A percentile compares a stretch with the other conserved stretches of the same genome.
Conservation (phyloP, 2,113 vertebrate genomes). For the Micronycteris hirsuta region DNA sequence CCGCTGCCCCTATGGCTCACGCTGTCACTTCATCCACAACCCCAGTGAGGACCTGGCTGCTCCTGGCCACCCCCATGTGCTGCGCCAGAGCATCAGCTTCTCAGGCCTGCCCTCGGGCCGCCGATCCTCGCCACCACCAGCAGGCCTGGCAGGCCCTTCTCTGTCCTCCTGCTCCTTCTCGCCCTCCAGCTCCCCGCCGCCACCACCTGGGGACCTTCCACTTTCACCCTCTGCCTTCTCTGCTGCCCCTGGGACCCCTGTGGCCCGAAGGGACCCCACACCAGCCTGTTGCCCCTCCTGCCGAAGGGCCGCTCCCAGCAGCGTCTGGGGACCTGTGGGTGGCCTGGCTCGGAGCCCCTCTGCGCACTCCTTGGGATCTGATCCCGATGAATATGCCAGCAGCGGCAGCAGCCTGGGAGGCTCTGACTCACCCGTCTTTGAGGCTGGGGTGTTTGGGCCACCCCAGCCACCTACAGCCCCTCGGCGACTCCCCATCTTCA, state of each 20-base stretch:
- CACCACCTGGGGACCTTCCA: slow-evolving; percentile 77
- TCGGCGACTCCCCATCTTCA: slow-evolving; percentile 89
- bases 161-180: slow-evolving; percentile 83
- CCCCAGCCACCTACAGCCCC: slow-evolving; percentile 60
- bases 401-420: slow-evolving; percentile 86
- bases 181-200: slow-evolving; percentile 86
- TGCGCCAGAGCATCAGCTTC: slow-evolving; percentile 90
- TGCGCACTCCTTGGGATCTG: slow-evolving; percentile 88
- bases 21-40: slow-evolving; percentile 92
- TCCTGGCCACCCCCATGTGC: slow-evolving; percentile 73
- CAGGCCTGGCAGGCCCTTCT: slow-evolving; percentile 75
- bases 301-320: slow-evolving; percentile 80
- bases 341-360: slow-evolving; percentile 86
- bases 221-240: slow-evolving; percentile 82
- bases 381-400: slow-evolving; percentile 90
- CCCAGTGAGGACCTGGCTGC: slow-evolving; percentile 72
- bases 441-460: slow-evolving; percentile 69
- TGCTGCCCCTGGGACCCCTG: slow-evolving; percentile 75
- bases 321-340: slow-evolving; percentile 60
- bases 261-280: slow-evolving; percentile 78
- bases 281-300: slow-evolving; percentile 81
- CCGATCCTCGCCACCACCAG: slow-evolving; percentile 80
- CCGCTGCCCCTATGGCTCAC: slow-evolving; percentile 90
- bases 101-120: slow-evolving; percentile 81
- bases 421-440: slow-evolving; percentile 89